These are phyloP conservation scores for Drosophila buzzatii DNA, from an alignment of 2,888 invertebrate genomes.

Conservation along the genomic window DNA sequence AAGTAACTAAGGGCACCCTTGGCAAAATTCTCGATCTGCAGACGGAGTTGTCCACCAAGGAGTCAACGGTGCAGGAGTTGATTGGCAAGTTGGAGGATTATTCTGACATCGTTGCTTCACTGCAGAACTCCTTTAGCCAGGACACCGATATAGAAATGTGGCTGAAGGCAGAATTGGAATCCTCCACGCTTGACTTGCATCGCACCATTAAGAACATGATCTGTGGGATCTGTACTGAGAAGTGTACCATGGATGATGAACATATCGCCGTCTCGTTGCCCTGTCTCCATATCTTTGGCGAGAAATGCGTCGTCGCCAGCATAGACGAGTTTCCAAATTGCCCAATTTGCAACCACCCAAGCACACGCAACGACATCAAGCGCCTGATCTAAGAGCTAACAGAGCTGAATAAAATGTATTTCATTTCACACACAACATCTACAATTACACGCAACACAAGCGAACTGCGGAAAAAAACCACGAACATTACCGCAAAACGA, in stretches of 20 bases:
- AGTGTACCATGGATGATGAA: neutral
- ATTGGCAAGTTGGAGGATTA: no score
- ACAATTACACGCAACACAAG: no score
- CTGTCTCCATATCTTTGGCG: neutral
- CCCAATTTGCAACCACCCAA: neutral
- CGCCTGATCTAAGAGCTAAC: neutral
- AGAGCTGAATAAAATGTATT: neutral
- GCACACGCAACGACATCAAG: neutral
- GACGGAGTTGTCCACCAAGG: neutral
- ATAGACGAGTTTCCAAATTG: neutral
- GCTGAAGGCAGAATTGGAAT: neutral
- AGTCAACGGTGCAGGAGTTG: neutral
- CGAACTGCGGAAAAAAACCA: no score
- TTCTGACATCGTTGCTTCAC: neutral
- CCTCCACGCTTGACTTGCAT: fast-evolving
- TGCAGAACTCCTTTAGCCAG: fast-evolving
- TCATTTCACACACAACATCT: neutral
- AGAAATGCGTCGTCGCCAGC: neutral
- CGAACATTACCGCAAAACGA: neutral
- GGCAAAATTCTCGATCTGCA: neutral
- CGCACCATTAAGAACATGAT: neutral
- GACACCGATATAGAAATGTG: fast-evolving
- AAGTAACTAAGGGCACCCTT: fast-evolving
- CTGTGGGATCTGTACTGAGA: neutral
- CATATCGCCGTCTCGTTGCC: neutral